A percentile compares a stretch with the other conserved stretches of the same genome.
Evolutionary conservation across 1,140 invertebrate genomes (phyloP).

Genomic region (Diorhabda carinulata): DNA sequence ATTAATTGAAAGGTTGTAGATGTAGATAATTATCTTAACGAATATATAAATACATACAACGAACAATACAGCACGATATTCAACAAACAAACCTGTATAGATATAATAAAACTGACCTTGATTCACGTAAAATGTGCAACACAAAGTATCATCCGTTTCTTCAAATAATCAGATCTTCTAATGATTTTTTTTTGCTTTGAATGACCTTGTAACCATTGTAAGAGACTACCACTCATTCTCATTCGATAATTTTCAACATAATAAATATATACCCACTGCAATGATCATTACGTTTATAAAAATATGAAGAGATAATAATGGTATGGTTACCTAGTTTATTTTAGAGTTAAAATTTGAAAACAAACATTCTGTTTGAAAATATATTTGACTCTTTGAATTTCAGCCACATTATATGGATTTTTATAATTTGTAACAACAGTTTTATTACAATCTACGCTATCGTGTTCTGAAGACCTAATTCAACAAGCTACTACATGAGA

Average conservation of each 20-base stretch:
- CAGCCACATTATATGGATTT: too few species aligned
- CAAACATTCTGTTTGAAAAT: too few species aligned
- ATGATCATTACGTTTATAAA: neutral
- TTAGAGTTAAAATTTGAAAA: too few species aligned
- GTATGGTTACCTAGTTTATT: neutral
- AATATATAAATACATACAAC: constrained; percentile 21
- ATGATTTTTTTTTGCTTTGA: constrained; percentile 19
- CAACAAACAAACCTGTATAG: constrained; percentile 17
- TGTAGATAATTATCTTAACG: constrained; percentile 22
- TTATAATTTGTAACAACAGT: too few species aligned
- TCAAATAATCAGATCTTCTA: constrained; percentile 25
- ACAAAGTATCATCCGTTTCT: constrained; percentile 29
- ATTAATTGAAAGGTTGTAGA: constrained; percentile 24
- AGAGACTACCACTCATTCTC: neutral
- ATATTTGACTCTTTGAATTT: too few species aligned
- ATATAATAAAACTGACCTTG: constrained; percentile 28
- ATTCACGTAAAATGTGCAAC: constrained; percentile 27
- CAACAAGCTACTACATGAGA: too few species aligned
- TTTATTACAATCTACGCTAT: too few species aligned
- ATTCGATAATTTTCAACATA: neutral
- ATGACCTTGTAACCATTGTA: constrained; percentile 23
- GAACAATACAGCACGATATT: constrained; percentile 27
- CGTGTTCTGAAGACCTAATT: too few species aligned
- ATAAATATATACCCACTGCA: too few species aligned
- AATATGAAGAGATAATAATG: neutral